Conservation (phyloP, 2,797 vertebrate genomes). For the Sebastes cheni region DNA sequence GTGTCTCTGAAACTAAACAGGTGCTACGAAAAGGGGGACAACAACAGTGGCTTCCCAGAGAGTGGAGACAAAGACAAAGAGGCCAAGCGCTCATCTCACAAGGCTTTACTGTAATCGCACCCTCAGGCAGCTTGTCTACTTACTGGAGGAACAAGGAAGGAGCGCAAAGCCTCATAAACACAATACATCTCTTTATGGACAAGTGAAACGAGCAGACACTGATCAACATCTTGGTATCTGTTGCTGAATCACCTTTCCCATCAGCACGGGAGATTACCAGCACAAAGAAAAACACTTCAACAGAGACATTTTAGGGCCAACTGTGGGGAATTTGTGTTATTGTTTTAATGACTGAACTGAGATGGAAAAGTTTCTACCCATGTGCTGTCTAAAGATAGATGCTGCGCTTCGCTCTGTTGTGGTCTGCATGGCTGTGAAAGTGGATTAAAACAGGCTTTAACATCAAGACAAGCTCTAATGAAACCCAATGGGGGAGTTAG, state of each 20-base stretch:
- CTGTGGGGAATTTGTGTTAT: constrained; percentile 26
- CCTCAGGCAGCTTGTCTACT: constrained; percentile 42
- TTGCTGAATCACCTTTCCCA: background rate
- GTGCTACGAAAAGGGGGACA: constrained; percentile 28
- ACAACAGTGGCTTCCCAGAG: constrained; percentile 52
- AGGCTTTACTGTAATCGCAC: constrained; percentile 64
- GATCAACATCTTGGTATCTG: constrained; percentile 51
- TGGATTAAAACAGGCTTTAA: constrained; percentile 79
- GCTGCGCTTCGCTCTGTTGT: constrained; percentile 53
- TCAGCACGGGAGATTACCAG: background rate
- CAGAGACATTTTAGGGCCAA: constrained; percentile 27
- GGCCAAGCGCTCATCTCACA: constrained; percentile 50
- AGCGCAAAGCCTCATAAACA: constrained; percentile 9
- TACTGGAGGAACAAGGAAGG: constrained; percentile 5
- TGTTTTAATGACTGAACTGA: constrained; percentile 65
- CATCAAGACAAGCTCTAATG: constrained; percentile 80
- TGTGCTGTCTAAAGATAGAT: constrained; percentile 75
- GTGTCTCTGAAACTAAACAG: constrained; percentile 59
- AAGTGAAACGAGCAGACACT: constrained; percentile 24
- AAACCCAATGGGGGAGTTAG: constrained; percentile 78
- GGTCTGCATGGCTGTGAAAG: constrained; percentile 76
- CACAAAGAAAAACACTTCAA: background rate
- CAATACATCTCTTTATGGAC: constrained; percentile 41
- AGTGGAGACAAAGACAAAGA: constrained; percentile 53
- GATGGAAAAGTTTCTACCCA: constrained; percentile 57